Conservation (phyloP, 30 jellyfish, hydroid and myxozoan genomes). For the Hydractinia symbiolongicarpus region DNA sequence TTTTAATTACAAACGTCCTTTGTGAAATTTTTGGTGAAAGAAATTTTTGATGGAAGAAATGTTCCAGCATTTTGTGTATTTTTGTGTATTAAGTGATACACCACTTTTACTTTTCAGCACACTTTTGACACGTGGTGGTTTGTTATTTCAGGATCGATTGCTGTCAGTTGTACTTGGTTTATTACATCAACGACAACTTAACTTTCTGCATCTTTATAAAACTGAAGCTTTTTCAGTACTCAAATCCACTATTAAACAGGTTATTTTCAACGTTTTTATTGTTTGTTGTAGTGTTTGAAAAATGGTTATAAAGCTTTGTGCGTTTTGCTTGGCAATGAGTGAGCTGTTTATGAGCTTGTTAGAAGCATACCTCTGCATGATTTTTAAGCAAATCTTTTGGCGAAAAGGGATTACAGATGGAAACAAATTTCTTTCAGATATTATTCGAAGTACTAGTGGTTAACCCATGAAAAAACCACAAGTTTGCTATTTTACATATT, state of each 20-base stretch:
- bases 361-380: too few species aligned
- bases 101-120: neutral
- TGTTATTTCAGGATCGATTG: conserved; percentile 61
- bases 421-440: neutral
- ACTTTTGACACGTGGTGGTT: neutral
- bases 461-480: neutral
- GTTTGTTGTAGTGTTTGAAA: neutral
- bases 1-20: too few species aligned
- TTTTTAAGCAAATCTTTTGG: too few species aligned
- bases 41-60: too few species aligned
- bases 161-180: conserved; percentile 79
- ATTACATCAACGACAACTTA: conserved; percentile 61
- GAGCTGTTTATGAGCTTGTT: too few species aligned
- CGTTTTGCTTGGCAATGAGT: too few species aligned
- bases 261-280: neutral
- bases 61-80: too few species aligned
- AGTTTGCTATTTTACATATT: neutral
- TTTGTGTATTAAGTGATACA: too few species aligned
- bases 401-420: too few species aligned
- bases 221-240: conserved; percentile 61
- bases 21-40: too few species aligned
- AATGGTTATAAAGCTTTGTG: too few species aligned
- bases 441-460: neutral
- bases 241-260: conserved; percentile 67
- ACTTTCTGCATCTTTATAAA: conserved; percentile 58